Conservation (phyloP, 2,113 vertebrate species). For the Paracanthobrama guichenoti region DNA sequence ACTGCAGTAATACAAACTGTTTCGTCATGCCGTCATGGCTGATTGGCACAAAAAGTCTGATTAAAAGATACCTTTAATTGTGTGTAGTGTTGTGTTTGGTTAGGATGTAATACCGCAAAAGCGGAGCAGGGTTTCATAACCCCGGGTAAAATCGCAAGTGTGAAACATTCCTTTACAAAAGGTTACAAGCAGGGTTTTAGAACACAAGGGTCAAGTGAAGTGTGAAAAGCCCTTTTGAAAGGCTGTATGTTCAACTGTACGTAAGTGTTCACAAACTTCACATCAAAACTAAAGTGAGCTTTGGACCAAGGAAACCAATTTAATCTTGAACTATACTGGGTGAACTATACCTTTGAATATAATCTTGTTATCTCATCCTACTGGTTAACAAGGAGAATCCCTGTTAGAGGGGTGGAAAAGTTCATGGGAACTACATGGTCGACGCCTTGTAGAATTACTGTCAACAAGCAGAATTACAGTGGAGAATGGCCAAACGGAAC, state of each 20-base stretch:
- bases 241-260: background rate
- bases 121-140: no score
- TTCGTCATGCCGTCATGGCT: no score
- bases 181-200: no score
- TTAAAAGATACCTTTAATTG: no score
- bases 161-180: no score
- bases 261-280: background rate
- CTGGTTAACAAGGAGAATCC: background rate
- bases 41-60: no score
- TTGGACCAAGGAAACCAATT: background rate
- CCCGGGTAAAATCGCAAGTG: no score
- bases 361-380: background rate
- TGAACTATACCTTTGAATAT: background rate
- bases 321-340: background rate
- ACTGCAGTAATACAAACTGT: no score
- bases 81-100: no score
- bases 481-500: constrained; percentile 26
- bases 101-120: no score
- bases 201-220: no score
- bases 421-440: constrained; percentile 42
- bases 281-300: background rate
- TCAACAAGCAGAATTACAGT: constrained; percentile 40
- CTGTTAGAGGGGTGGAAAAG: constrained; percentile 17
- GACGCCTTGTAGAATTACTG: constrained; percentile 34
- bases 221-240: background rate